These are phyloP conservation scores for Cavia porcellus DNA, from an alignment of 2,113 vertebrate genomes.

Conservation along the genomic window DNA sequence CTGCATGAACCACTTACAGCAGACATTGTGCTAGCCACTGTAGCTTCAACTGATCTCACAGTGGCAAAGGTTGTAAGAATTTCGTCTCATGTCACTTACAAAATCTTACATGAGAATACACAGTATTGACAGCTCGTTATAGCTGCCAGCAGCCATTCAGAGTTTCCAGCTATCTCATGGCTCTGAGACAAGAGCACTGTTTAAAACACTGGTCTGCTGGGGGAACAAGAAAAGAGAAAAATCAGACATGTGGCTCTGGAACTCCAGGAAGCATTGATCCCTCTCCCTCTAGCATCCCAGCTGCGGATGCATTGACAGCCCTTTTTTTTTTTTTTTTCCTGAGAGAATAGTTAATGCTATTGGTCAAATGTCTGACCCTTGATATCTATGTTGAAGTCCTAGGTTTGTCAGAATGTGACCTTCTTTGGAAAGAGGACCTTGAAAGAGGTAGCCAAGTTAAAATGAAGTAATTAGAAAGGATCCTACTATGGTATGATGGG, in stretches of 20 bases:
- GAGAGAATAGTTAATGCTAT: background rate
- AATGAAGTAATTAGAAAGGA: background rate
- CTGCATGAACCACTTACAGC: background rate
- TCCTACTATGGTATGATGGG: background rate
- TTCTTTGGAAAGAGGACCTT: conserved; percentile 5
- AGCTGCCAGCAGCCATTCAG: background rate
- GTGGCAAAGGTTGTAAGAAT: background rate
- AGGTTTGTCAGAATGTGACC: background rate
- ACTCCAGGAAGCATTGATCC: background rate
- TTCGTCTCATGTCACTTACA: background rate
- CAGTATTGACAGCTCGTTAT: background rate
- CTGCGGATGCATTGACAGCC: background rate
- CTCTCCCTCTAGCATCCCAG: background rate
- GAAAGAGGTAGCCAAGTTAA: background rate
- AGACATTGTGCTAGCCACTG: background rate
- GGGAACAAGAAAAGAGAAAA: background rate
- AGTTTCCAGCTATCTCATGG: background rate
- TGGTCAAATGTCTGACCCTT: background rate
- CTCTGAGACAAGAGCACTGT: background rate
- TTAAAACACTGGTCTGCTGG: background rate
- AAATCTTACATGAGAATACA: conserved; percentile 30
- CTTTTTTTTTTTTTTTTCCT: background rate
- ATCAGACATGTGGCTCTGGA: background rate
- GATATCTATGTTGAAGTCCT: background rate
- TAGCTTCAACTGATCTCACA: background rate